These are phyloP conservation scores for Acipenser transmontanus DNA, from an alignment of 2,797 vertebrate species.

Conservation along the genomic window DNA sequence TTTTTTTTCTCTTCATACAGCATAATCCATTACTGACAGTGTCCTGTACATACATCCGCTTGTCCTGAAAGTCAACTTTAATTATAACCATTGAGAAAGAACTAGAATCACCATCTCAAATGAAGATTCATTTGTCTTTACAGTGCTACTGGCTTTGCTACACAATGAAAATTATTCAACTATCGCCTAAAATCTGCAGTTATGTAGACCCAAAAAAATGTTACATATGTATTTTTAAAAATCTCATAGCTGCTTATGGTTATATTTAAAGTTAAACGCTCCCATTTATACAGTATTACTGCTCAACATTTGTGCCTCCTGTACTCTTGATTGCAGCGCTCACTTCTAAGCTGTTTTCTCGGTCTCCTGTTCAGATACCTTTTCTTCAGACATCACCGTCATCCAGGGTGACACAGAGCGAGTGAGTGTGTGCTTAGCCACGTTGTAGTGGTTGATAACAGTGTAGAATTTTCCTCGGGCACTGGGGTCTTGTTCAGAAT, in stretches of 20 bases:
- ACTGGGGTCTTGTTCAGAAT: slow-evolving; percentile 77
- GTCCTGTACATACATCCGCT: slow-evolving; percentile 6
- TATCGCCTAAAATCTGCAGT: too few relatives aligned
- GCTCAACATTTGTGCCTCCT: slow-evolving; percentile 1
- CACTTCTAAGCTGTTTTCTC: slow-evolving; percentile 57
- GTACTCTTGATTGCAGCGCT: slow-evolving; percentile 20
- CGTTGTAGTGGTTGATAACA: slow-evolving; percentile 90
- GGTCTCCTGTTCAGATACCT: slow-evolving; percentile 87
- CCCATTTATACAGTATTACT: background rate
- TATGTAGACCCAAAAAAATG: too few relatives aligned
- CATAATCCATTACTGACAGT: slow-evolving; percentile 8
- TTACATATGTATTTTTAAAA: too few relatives aligned
- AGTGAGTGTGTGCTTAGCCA: slow-evolving; percentile 88
- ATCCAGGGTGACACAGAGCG: slow-evolving; percentile 90
- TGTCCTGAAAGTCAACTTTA: slow-evolving; percentile 21
- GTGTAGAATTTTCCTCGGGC: slow-evolving; percentile 85
- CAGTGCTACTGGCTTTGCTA: background rate
- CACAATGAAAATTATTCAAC: too few relatives aligned
- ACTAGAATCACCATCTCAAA: background rate
- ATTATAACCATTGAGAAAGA: slow-evolving; percentile 1
- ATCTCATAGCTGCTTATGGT: slow-evolving; percentile 55
- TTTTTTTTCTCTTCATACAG: background rate
- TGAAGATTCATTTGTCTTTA: background rate
- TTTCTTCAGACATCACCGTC: slow-evolving; percentile 89
- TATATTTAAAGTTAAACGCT: slow-evolving; percentile 43